A percentile compares a stretch with the other conserved stretches of the same genome.
These are phyloP conservation scores for Willisornis vidua DNA, from an alignment of 2,113 vertebrate species.

Conservation along the genomic window DNA sequence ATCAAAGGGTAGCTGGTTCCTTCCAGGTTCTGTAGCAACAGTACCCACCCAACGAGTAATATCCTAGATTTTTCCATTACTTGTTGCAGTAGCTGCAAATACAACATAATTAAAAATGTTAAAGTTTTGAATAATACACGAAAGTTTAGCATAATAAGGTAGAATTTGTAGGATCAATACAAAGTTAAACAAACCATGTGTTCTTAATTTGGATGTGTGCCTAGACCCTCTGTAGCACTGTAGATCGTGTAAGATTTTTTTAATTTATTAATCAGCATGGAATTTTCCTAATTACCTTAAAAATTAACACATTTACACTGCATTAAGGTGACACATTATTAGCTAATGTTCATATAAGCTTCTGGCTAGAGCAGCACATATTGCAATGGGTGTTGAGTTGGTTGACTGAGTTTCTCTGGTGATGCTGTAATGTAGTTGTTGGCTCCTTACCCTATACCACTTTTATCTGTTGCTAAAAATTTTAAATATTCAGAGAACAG, in stretches of 20 bases:
- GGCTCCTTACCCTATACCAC: background rate
- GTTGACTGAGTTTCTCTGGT: background rate
- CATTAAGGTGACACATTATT: background rate
- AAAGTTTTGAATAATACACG: background rate
- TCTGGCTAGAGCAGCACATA: background rate
- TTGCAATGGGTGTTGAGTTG: background rate
- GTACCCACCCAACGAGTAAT: background rate
- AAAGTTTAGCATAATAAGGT: background rate
- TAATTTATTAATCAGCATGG: background rate
- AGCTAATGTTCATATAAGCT: background rate
- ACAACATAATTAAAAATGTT: background rate
- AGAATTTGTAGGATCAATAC: background rate
- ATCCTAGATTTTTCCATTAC: background rate
- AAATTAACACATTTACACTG: background rate
- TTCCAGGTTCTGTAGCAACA: background rate
- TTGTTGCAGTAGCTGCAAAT: background rate
- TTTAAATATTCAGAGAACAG: background rate
- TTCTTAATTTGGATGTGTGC: background rate
- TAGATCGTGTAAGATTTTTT: background rate
- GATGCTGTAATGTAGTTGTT: background rate
- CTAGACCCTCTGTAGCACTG: background rate
- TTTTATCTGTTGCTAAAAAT: background rate
- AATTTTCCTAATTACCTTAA: constrained; percentile 39
- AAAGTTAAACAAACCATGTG: background rate
- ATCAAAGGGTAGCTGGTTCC: background rate